phyloP scores from a whole-genome alignment of 2,113 vertebrate species.

The Chamaea fasciata region DNA sequence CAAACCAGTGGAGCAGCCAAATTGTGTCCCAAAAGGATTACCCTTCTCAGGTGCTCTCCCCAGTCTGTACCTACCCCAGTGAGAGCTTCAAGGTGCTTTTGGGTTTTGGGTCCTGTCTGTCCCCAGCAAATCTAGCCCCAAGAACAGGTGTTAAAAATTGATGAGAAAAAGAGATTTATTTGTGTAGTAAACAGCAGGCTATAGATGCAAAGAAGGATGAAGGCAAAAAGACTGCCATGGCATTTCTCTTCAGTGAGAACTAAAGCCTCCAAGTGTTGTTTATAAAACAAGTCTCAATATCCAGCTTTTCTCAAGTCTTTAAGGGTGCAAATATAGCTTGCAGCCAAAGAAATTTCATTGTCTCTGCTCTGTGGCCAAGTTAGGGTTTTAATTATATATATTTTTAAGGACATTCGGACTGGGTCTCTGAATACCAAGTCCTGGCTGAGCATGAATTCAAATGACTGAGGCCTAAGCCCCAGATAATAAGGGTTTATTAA shows the following conservation, averaged over 20 bases:
- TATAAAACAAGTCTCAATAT: constrained; percentile 41
- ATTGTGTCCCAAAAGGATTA: background rate
- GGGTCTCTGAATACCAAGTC: background rate
- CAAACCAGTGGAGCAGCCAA: background rate
- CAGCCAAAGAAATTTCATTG: background rate
- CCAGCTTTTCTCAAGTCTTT: constrained; percentile 28
- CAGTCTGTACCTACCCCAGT: rapidly evolving
- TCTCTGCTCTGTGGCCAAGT: background rate
- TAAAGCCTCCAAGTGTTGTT: constrained; percentile 18
- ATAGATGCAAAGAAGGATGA: background rate
- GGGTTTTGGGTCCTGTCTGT: background rate
- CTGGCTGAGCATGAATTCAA: constrained; percentile 19
- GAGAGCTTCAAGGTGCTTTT: background rate
- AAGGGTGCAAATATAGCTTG: constrained; percentile 25
- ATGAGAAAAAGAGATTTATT: background rate
- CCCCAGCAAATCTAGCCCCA: background rate
- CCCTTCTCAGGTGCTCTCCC: background rate
- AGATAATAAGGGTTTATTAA: constrained; percentile 55
- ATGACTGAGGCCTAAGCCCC: constrained; percentile 8
- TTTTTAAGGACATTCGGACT: background rate
- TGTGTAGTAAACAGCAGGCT: background rate
- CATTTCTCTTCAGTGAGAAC: background rate
- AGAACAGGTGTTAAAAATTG: background rate
- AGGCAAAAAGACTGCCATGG: background rate
- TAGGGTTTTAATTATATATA: background rate